Evolutionary conservation across 2,113 vertebrate genomes (phyloP).

Genomic region (Phalacrocorax carbo): DNA sequence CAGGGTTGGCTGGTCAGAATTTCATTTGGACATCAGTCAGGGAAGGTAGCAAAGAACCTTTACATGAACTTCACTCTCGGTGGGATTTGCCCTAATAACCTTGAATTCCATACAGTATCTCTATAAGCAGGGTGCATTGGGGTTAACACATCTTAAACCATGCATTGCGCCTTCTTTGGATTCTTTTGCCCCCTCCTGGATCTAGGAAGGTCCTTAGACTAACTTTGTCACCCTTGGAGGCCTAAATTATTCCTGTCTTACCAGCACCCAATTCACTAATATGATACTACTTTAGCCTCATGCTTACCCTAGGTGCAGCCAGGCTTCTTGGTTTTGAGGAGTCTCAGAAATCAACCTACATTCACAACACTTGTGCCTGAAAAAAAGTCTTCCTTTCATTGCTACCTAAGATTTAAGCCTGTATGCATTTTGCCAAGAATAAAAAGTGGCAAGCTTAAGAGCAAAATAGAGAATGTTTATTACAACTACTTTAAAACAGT

Average conservation of each 20-base stretch:
- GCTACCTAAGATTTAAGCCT: background rate
- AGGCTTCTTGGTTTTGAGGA: background rate
- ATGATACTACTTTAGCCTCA: background rate
- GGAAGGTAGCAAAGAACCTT: background rate
- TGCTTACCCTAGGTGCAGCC: background rate
- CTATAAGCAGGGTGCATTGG: rapidly evolving
- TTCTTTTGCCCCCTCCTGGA: background rate
- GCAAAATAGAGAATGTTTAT: background rate
- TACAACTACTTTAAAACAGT: background rate
- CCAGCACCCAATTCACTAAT: background rate
- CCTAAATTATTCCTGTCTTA: background rate
- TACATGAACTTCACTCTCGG: background rate
- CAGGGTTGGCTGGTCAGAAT: background rate
- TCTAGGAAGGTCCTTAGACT: background rate
- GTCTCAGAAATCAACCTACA: background rate
- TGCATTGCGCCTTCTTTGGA: background rate
- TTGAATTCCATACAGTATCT: background rate
- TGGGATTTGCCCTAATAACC: background rate
- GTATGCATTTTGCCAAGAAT: background rate
- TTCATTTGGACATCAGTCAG: background rate
- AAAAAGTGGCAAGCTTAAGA: background rate
- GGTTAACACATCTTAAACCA: background rate
- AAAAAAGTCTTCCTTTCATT: background rate
- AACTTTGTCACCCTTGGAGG: background rate
- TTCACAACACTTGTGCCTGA: background rate